phyloP scores from a whole-genome alignment of 2,888 invertebrate genomes.

The Amblyteles armatorius region DNA sequence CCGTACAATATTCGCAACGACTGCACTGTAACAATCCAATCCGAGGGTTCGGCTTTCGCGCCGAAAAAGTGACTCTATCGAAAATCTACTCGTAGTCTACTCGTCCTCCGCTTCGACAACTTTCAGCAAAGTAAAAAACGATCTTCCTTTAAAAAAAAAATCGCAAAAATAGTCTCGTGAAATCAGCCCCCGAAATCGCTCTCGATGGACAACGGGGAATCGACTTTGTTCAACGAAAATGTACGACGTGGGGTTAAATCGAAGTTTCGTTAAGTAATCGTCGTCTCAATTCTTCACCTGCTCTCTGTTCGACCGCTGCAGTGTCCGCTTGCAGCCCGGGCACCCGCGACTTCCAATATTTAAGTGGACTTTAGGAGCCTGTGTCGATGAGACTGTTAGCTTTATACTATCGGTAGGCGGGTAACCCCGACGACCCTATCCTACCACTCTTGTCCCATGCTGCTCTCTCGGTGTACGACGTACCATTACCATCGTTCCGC shows the following conservation, averaged over 20 bases:
- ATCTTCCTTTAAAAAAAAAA: not conserved
- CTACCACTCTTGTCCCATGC: conserved; percentile 66
- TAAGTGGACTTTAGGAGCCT: conserved; percentile 67
- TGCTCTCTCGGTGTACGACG: conserved; percentile 39
- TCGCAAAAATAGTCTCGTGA: not conserved
- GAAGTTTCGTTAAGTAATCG: not conserved
- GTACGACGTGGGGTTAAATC: not conserved
- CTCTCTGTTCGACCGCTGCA: not conserved
- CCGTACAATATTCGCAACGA: not conserved
- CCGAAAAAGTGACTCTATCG: not conserved
- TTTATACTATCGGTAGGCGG: conserved; percentile 70
- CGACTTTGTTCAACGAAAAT: not conserved
- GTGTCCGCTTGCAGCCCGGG: not conserved
- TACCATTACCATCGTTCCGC: conserved; percentile 57
- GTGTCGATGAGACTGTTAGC: conserved; percentile 65
- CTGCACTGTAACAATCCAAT: not conserved
- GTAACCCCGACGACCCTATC: conserved; percentile 73
- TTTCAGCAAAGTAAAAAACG: too few relatives aligned
- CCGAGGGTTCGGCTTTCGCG: not conserved
- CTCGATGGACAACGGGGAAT: not conserved
- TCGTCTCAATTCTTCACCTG: conserved; percentile 1
- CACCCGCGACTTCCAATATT: conserved; percentile 53
- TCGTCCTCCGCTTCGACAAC: too few relatives aligned
- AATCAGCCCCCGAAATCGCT: not conserved
- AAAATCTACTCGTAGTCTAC: too few relatives aligned